Conservation (phyloP, 2,797 vertebrate species). For the Acanthopagrus latus region DNA sequence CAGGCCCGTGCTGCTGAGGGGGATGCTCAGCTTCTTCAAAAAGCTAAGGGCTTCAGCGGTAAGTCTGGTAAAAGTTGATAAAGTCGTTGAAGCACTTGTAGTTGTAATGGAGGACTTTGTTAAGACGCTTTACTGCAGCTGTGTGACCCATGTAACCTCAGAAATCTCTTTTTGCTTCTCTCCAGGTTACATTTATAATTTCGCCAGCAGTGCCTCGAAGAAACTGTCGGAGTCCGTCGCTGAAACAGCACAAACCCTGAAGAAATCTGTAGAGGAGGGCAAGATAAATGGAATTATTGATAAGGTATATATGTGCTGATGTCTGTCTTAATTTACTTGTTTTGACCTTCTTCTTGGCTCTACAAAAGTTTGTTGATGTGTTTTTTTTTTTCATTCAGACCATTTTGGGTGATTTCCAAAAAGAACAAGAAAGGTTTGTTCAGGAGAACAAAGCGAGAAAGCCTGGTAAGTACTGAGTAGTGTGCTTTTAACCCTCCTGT, state of each 20-base stretch:
- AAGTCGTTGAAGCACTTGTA: neutral
- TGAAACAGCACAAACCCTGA: slow-evolving; percentile 92
- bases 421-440: slow-evolving; percentile 95
- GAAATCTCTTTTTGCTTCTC: neutral
- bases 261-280: slow-evolving; percentile 94
- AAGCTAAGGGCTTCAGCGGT: slow-evolving; percentile 71
- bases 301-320: slow-evolving; percentile 82
- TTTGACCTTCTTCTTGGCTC: neutral
- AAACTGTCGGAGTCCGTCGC: slow-evolving; percentile 92
- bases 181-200: slow-evolving; percentile 90
- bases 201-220: slow-evolving; percentile 92
- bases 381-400: slow-evolving; percentile 85
- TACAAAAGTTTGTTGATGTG: neutral
- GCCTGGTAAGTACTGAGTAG: slow-evolving; percentile 77
- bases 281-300: slow-evolving; percentile 93
- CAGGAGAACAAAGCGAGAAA: slow-evolving; percentile 91
- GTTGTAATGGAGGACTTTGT: no score
- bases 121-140: neutral
- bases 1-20: neutral
- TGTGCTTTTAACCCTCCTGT: no score
- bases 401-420: slow-evolving; percentile 96
- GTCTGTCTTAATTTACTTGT: neutral
- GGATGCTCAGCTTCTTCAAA: slow-evolving; percentile 41
- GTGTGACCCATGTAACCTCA: neutral
- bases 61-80: slow-evolving; percentile 8